Percentiles rank a stretch among this genome's conserved stretches.
Conservation (phyloP, 2,113 vertebrate species). For the Alethe diademata region DNA sequence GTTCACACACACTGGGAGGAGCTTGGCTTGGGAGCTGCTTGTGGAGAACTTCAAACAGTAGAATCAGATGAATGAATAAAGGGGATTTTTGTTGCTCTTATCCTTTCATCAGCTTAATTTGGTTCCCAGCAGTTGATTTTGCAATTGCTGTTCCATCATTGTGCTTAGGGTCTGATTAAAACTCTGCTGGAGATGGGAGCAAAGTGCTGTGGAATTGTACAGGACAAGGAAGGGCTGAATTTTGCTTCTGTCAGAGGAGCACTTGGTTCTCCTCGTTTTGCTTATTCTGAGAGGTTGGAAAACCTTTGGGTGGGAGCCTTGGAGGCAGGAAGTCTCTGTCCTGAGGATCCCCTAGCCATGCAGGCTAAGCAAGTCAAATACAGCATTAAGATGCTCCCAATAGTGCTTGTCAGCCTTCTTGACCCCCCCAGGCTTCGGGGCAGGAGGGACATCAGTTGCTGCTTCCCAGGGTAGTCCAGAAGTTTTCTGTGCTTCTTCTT, state of each 20-base stretch:
- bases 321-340: background rate
- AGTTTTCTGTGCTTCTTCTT: background rate
- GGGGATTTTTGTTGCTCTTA: conserved; percentile 31
- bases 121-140: background rate
- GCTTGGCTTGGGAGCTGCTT: background rate
- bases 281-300: background rate
- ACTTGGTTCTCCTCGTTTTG: background rate
- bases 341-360: background rate
- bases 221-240: background rate
- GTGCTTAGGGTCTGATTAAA: background rate
- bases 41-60: background rate
- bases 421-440: background rate
- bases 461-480: fast-evolving
- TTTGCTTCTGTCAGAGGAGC: background rate
- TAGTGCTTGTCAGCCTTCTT: background rate
- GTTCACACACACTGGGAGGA: background rate
- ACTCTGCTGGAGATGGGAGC: background rate
- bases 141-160: background rate
- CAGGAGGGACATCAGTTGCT: background rate
- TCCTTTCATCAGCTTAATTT: conserved; percentile 31
- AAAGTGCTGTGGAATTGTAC: background rate
- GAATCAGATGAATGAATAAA: conserved; percentile 45
- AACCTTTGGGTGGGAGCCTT: background rate
- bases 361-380: background rate
- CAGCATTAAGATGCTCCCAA: background rate